A percentile compares a stretch with the other conserved stretches of the same genome.
These are phyloP conservation scores for Falco berigora DNA, from an alignment of 2,797 vertebrate species.

Conservation along the genomic window DNA sequence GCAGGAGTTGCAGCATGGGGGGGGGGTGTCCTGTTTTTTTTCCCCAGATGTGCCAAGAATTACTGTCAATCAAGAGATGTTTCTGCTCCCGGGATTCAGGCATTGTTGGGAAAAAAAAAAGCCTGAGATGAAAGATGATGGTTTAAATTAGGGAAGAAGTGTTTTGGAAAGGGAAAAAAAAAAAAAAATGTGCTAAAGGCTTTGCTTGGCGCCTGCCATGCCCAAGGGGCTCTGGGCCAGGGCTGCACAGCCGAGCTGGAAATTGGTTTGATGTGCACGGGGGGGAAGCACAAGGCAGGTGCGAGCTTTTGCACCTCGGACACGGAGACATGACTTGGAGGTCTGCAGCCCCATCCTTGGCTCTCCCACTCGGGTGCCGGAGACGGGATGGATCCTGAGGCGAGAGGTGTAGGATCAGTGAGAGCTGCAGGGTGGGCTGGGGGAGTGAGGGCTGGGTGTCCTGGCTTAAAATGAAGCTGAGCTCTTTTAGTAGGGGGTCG, in stretches of 20 bases:
- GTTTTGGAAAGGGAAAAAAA: neutral
- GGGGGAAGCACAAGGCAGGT: neutral
- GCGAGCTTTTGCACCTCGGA: neutral
- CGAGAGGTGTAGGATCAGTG: neutral
- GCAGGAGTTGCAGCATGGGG: neutral
- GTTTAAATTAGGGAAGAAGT: neutral
- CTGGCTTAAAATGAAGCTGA: neutral
- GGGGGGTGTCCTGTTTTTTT: neutral
- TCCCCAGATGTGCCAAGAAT: neutral
- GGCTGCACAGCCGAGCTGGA: neutral
- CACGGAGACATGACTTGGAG: accelerated
- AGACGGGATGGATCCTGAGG: neutral
- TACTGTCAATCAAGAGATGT: neutral
- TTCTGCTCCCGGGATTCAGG: neutral
- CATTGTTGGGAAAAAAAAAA: no score
- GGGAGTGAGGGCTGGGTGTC: neutral
- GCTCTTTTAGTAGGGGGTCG: neutral
- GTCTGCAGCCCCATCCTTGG: neutral
- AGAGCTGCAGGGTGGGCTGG: neutral
- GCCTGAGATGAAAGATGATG: neutral
- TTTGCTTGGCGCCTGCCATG: neutral
- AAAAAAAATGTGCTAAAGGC: neutral
- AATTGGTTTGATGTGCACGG: neutral
- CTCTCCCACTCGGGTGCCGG: neutral
- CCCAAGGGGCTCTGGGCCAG: neutral